phyloP scores from a whole-genome alignment of 2,797 vertebrate genomes.

The Pachyuromys duprasi region DNA sequence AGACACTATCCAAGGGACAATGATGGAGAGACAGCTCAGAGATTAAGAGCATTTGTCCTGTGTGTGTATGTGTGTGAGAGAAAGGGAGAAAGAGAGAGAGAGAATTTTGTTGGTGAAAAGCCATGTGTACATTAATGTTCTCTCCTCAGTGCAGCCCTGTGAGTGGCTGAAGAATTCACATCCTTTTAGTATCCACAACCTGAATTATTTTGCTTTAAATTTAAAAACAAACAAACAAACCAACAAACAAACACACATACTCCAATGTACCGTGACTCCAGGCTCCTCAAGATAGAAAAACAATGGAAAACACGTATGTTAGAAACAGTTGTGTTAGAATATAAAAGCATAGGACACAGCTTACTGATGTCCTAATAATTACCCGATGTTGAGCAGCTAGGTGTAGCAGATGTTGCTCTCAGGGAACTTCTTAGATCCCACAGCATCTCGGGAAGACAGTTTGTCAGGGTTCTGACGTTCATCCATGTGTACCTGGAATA shows the following conservation, averaged over 20 bases:
- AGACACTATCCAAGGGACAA: background rate
- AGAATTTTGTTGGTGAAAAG: background rate
- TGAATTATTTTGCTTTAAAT: conserved; percentile 51
- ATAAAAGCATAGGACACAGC: background rate
- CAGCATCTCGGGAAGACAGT: background rate
- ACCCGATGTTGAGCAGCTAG: background rate
- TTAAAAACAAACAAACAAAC: background rate
- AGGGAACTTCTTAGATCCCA: background rate
- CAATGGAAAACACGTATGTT: background rate
- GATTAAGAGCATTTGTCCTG: background rate
- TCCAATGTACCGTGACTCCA: background rate
- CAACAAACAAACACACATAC: background rate
- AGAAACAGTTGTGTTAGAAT: background rate
- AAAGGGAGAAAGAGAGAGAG: background rate
- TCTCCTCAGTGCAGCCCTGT: background rate
- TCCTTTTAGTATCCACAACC: background rate
- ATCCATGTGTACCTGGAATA: background rate
- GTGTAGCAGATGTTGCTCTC: background rate
- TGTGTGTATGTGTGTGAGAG: background rate
- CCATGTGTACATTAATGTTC: background rate
- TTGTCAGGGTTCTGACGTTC: background rate
- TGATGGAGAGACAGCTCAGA: background rate
- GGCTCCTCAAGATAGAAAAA: conserved; percentile 18
- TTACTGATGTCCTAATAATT: background rate
- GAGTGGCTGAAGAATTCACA: background rate